Evolutionary conservation across 2,113 vertebrate species (phyloP).

Genomic region (Siniperca chuatsi): DNA sequence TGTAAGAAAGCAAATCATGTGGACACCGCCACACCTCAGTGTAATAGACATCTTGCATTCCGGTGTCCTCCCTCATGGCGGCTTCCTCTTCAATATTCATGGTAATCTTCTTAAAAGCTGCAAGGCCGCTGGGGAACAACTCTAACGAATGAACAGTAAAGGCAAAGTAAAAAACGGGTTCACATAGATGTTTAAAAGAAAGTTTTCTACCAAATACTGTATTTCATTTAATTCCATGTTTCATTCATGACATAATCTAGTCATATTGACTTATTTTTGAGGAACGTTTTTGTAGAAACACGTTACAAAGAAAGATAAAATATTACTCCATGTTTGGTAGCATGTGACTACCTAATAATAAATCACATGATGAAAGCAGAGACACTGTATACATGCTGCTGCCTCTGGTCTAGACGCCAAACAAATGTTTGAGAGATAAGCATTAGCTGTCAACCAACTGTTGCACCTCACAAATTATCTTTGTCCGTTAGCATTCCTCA

Average conservation of each 20-base stretch:
- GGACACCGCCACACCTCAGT: constrained; percentile 86
- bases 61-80: constrained; percentile 97
- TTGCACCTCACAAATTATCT: neutral
- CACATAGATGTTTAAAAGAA: no score
- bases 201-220: neutral
- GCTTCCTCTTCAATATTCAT: constrained; percentile 96
- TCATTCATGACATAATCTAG: no score
- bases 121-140: constrained; percentile 90
- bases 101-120: constrained; percentile 94
- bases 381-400: neutral
- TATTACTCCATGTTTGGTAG: neutral
- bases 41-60: constrained; percentile 97
- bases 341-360: neutral
- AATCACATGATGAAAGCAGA: neutral
- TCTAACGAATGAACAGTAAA: constrained; percentile 78
- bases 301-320: neutral
- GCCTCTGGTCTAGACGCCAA: neutral
- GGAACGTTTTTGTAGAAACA: neutral
- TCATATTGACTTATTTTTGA: neutral
- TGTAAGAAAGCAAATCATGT: neutral
- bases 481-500: neutral
- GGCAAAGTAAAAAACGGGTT: neutral
- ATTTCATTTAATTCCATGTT: neutral
- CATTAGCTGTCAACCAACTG: neutral
- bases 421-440: constrained; percentile 5